These are phyloP conservation scores for Carlito syrichta DNA, from an alignment of 2,113 vertebrate genomes.

Conservation along the genomic window DNA sequence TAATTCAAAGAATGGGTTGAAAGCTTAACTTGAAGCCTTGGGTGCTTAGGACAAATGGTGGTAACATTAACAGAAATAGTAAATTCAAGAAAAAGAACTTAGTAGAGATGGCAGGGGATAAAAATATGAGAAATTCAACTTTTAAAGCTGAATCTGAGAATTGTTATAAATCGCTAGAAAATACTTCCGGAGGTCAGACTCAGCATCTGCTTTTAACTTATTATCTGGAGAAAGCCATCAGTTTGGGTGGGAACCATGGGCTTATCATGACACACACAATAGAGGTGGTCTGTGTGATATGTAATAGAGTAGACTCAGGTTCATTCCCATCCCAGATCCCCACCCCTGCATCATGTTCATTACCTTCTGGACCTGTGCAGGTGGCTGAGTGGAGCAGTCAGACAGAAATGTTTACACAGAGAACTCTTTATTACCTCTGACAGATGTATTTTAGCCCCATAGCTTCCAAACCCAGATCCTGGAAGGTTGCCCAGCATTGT, in stretches of 20 bases:
- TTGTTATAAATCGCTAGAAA: neutral
- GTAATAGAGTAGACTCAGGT: neutral
- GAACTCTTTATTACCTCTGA: constrained; percentile 68
- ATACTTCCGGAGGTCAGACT: neutral
- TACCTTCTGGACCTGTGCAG: constrained; percentile 30
- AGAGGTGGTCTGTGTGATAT: neutral
- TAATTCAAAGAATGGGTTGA: neutral
- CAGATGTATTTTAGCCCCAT: constrained; percentile 53
- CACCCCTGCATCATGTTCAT: neutral
- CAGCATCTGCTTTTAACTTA: neutral
- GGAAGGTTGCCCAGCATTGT: constrained; percentile 62
- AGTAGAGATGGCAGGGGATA: neutral
- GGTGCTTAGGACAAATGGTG: neutral
- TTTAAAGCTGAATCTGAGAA: constrained; percentile 2
- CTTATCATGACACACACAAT: neutral
- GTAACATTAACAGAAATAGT: neutral
- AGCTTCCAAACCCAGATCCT: constrained; percentile 46
- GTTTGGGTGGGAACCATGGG: neutral
- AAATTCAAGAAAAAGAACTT: neutral
- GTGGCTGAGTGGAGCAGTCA: constrained; percentile 32
- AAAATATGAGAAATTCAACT: neutral
- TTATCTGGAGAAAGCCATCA: neutral
- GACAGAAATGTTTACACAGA: constrained; percentile 59
- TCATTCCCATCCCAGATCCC: neutral
- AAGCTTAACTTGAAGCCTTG: neutral